A percentile compares a stretch with the other conserved stretches of the same genome.
phyloP scores from a whole-genome alignment of 2,113 vertebrate species.

The Otus sunia region DNA sequence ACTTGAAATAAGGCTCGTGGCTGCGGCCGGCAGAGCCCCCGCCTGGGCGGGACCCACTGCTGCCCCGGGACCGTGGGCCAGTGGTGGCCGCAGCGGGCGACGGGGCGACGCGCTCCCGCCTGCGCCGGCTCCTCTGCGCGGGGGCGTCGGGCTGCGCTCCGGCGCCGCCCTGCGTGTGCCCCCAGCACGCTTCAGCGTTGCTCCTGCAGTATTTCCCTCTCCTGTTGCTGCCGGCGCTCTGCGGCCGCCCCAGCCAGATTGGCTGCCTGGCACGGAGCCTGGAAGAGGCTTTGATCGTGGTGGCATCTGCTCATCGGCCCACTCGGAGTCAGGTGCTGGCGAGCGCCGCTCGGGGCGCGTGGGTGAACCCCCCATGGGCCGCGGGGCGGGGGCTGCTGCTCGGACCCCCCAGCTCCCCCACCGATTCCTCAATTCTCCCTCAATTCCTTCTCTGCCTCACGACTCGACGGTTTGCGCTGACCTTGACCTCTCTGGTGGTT shows the following conservation, averaged over 20 bases:
- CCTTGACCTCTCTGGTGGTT: not conserved
- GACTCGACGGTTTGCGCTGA: not conserved
- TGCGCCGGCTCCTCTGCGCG: not conserved
- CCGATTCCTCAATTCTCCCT: not conserved
- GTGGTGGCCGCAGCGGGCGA: fast-evolving
- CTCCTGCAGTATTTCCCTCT: not conserved
- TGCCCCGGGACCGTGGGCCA: fast-evolving
- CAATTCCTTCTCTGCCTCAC: not conserved
- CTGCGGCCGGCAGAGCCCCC: not conserved
- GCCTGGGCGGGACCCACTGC: fast-evolving
- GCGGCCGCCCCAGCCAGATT: not conserved
- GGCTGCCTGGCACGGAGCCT: not conserved
- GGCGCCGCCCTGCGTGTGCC: not conserved
- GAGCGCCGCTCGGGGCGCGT: not conserved
- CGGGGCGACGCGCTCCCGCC: not conserved
- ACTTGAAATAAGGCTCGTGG: fast-evolving
- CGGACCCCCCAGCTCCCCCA: no score
- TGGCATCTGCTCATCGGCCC: not conserved
- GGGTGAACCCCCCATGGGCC: not conserved
- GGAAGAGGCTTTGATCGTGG: not conserved
- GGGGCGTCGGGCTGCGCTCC: not conserved
- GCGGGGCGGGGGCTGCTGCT: not conserved
- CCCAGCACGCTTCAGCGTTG: not conserved
- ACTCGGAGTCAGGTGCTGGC: not conserved
- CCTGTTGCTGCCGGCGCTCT: fast-evolving